These are phyloP conservation scores for Cyanoliseus patagonus DNA, from an alignment of 2,113 vertebrate genomes.

Conservation along the genomic window DNA sequence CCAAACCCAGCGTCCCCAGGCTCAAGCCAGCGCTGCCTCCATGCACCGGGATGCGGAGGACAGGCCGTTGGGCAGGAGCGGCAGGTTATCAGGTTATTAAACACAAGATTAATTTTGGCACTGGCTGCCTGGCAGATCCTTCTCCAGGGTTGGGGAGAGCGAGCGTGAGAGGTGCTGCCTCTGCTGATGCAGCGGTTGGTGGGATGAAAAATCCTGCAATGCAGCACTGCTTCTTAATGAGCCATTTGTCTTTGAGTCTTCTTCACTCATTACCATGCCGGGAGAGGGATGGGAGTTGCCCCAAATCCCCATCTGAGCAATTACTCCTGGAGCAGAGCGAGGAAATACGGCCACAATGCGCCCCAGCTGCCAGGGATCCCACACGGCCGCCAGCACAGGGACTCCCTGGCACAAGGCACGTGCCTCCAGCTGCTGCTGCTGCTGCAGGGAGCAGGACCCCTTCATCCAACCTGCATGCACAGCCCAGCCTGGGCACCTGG, in stretches of 20 bases:
- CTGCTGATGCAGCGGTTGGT: conserved; percentile 73
- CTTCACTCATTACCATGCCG: conserved; percentile 74
- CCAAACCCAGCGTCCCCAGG: background rate
- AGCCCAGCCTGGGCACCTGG: background rate
- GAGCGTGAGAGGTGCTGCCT: conserved; percentile 55
- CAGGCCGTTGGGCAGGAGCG: background rate
- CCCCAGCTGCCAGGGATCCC: conserved; percentile 58
- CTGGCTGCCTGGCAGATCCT: conserved; percentile 55
- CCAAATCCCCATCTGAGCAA: conserved; percentile 58
- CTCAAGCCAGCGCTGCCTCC: rapidly evolving
- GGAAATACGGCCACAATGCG: background rate
- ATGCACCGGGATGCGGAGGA: background rate
- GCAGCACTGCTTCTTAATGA: conserved; percentile 79
- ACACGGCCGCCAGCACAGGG: background rate
- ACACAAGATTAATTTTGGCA: conserved; percentile 67
- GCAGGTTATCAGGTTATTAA: conserved; percentile 53
- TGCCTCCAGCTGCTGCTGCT: background rate
- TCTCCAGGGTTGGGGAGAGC: conserved; percentile 49
- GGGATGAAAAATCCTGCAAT: conserved; percentile 75
- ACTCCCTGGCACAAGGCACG: background rate
- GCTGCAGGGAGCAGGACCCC: background rate
- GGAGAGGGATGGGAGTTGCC: conserved; percentile 63
- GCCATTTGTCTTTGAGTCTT: conserved; percentile 74
- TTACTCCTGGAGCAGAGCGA: conserved; percentile 47
- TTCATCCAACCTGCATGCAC: background rate